Evolutionary conservation across 2,797 vertebrate species (phyloP), one percentile per base, ranked within the genome.

Genomic region (Clarias laeviceps): DNA sequence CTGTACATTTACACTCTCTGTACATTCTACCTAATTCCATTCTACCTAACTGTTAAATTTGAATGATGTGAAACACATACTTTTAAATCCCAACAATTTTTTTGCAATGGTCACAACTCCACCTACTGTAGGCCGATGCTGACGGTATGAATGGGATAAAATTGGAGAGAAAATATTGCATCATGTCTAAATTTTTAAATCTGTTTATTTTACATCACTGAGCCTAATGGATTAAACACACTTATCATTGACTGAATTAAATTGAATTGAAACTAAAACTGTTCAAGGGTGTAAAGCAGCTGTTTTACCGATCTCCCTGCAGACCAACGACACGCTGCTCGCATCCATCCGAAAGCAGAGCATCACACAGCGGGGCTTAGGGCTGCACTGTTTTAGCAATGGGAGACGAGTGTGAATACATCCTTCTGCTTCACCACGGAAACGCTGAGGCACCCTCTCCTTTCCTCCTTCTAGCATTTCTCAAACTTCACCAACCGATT

Each of bases 381-480:
- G 80, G 45, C 65, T 80, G 69, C 80, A 76, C 89, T 87, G 88
- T 80, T 86, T 82, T 87, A 82, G 86, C 82, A 66, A 73, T 82
- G 68, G 84, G 85, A 64, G 82, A 85, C 72, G 72, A 87, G 29
- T 82, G 87, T 87, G 86, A 89, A 87, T 86, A 85, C 82, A 77
- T 84, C 85, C 83, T 89, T 90, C 84, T 86, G 80, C 85, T 85
- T 88, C 78, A 80, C 80, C 86, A 87, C 85, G 79, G 87, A 89
- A 85, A 88, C 83, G 80, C 84, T 70, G 86, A 85, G 86, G 84
- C 85, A 83, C 83, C 72, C 84, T 81, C 80, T 54, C 61, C 62
- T 77, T 84, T 83, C 65, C 84, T 85, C 85, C 64, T 87, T 88
- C 57, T 32, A 57, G 81, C 82, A 87, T 80, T 89, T 88, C 88